Evolutionary conservation across 1,140 invertebrate genomes (phyloP), one percentile per base, ranked within the genome.

Genomic region (Eurytemora carolleeae): DNA sequence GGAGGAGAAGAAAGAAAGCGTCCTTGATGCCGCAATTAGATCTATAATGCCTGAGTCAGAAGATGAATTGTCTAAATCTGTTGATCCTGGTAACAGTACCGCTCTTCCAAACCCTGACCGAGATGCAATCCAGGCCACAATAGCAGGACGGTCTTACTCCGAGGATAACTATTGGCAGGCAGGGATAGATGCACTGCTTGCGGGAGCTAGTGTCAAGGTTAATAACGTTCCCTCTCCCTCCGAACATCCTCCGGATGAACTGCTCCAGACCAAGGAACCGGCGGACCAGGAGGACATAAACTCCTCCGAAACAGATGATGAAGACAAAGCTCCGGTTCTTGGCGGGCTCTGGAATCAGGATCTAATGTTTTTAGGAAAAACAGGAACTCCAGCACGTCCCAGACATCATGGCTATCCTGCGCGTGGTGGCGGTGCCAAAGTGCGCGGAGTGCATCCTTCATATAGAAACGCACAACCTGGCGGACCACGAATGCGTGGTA

Each of bases 261-360:
- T 44, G 7, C n/a, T 44, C n/a, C 31, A 44, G n/a, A 44, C 7
- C n/a, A 44, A 7, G 7, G 31, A 44, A 7, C 31, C 7, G n/a
- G n/a, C 31, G 7, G 31, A 44, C 31, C 31, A 44, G n/a, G 31
- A 44, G 31, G 31, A 44, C n/a, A n/a, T n/a, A 7, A 44, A 7
- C 31, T 12, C 7, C 7, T n/a, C 31, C n/a, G n/a, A n/a, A 7
- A 7, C 23, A 12, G 17, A 23, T 25, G 56, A 23, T 7, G 56
- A 15, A 3, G 12, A 18, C 12, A 20, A 18, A 18, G 56, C 56
- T 52, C 58, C 58, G n/a, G 60, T 62, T 15, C 17, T 62, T 16
- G 53, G 53, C 7, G 60, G 60, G 1, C 57, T 62, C 21, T 62
- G 60, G 60, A 62, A 62, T 53, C 60, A 62, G 54, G 60, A 62